Evolutionary conservation across 1,140 invertebrate genomes (phyloP), one percentile per base, ranked within the genome.

Genomic region (Antheraea pernyi): DNA sequence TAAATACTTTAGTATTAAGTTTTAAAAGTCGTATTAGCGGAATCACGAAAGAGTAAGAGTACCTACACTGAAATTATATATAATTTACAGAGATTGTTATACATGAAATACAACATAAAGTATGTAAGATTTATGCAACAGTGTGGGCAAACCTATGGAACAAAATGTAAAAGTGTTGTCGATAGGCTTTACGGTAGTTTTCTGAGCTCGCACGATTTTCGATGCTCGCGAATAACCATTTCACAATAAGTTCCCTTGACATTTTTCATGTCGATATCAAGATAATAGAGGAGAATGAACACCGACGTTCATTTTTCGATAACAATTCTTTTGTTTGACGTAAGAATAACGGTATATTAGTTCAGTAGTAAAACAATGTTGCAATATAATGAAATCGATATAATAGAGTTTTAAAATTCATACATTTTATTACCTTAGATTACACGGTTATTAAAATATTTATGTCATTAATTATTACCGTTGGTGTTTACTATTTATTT

Each of bases 221-320:
- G 30, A 36, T 63, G 37, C 30, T 63, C 19, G 16, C 30, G 37
- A 36, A 63, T 37, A 36, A 10, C 4, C 59, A n/a, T 63, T 30
- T 63, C 16, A n/a, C 16, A 63, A 36, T 37, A 60, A 63, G 30
- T 63, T 36, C 13, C 61, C 61, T 63, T 63, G 61, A 63, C 61
- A 63, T 63, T 37, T 63, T 53, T 2, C 22, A 9, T 37, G 13
- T 36, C 10, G 61, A 16, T 53, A 53, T 53, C 46, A 53, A 53
- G 46, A 53, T 53, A n/a, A n/a, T 16, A 16, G 46, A n/a, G 13
- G 11, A n/a, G 46, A 53, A 16, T 5, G 46, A 53, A 53, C 46
- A 11, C 7, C 39, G 39, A 42, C 39, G 46, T 53, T n/a, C 46
- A 13, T 53, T 53, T 53, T 53, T 2, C 16, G 13, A 53, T 53